Conservation (phyloP, 2,797 vertebrate genomes). For the Chelidonichthys spinosus region DNA sequence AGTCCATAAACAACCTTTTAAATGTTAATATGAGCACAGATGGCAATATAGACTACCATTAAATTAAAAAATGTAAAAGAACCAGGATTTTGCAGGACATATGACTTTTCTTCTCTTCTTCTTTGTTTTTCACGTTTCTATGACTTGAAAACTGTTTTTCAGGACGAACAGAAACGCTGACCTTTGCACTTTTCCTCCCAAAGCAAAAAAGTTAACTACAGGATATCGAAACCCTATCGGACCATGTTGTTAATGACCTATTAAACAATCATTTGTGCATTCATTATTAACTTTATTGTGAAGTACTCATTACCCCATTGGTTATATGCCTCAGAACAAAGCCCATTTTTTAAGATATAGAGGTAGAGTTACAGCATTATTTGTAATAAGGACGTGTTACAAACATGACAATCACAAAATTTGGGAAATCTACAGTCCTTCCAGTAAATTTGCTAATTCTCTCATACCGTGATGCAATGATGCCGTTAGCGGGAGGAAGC, state of each 20-base stretch:
- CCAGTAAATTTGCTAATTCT: not conserved
- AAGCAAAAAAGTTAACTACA: not conserved
- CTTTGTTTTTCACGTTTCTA: no score
- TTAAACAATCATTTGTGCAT: not conserved
- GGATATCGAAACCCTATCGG: not conserved
- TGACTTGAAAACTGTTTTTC: no score
- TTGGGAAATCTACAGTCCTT: not conserved
- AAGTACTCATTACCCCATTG: not conserved
- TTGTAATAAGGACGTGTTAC: not conserved
- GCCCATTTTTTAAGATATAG: not conserved
- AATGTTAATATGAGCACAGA: not conserved
- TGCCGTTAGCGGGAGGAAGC: not conserved
- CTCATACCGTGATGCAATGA: not conserved
- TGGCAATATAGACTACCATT: not conserved
- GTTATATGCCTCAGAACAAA: not conserved
- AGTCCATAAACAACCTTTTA: no score
- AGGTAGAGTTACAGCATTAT: not conserved
- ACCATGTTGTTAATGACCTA: not conserved
- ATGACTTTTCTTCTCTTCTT: no score
- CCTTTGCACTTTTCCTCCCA: not conserved
- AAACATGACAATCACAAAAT: not conserved
- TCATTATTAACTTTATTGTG: not conserved
- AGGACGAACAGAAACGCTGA: no score
- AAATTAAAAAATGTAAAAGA: no score
- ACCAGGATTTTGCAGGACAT: no score